Evolutionary conservation across 2,113 vertebrate species (phyloP), one percentile per base, ranked within the genome.

Genomic region (Heloderma charlesbogerti): DNA sequence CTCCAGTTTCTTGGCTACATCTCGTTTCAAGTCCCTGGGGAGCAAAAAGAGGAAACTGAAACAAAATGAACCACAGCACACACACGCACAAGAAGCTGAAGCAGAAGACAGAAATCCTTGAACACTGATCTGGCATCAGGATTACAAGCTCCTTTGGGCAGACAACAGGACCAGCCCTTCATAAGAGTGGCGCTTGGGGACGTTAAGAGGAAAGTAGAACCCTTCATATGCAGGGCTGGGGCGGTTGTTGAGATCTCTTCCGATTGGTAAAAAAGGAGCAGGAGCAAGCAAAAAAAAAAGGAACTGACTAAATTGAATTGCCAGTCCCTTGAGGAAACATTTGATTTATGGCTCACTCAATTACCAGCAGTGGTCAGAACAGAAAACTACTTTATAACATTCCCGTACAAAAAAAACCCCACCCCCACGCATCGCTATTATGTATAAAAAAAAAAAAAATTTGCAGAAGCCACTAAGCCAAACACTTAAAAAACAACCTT

Each of bases 1-100:
- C 96, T 99, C 98, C 95, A 99, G 97, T 86, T 99, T 99, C 96
- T 99, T 99, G 85, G 98, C 98, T 22, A 99, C 98, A 0, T 99
- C 98, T 43, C 98, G 98, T 93, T 99, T 99, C 57, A 99, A 96
- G 96, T 99, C 98, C 98, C 98, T 99, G 34, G 1, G n/a, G 89
- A 93, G 77, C 5, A 25, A 86, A 25, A 51, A 40, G 22, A n/a
- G n/a, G n/a, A 69, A 40, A 34, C 3, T 31, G 89, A 69, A 51
- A 54, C 2, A 0, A 69, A 69, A 27, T 6, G 20, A 69, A 22
- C 31, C 15, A 54, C 7, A 2, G 18, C 10, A 8, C 9, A 31
- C 34, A 18, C 51, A 12, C 51, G 10, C 16, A 22, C 60, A 63
- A 45, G 27, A 1, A 34, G 25, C 29, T 2, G 15, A 0, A 45